Base-by-base conservation (phyloP, 2,888 invertebrate species). In the Stenchaetothrips biformis region DNA sequence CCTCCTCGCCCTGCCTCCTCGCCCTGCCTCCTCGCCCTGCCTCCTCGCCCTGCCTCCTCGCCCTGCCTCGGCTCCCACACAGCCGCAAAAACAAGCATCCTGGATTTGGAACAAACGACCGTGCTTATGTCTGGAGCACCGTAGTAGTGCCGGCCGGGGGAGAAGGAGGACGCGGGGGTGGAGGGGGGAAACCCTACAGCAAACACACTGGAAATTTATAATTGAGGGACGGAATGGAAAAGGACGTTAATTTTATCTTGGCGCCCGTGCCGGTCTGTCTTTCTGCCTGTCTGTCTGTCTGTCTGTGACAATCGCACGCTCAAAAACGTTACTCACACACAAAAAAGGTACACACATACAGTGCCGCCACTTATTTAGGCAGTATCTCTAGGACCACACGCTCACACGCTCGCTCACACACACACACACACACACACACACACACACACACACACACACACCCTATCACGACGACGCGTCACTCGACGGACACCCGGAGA, bases 71-170 rank as follows among this genome's bases (percentile, higher is more conserved):
- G 37, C 37, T 4, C 37, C 53, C 16, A 11, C 53, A 4, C 53
- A 18, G 25, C 67, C 67, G 25, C 67, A 74, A 74, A 74, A 74
- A 74, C 67, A 74, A 74, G 67, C 67, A 25, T 74, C 25, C 67
- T 74, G 67, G 67, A 74, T 74, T 74, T 74, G 67, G 67, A 21
- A 74, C 67, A 74, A 74, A 74, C 67, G 67, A 74, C 67, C 67
- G 25, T 25, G 67, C 21, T 74, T 74, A 74, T 74, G 67, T 74
- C 67, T 74, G 67, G 25, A 74, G 21, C 67, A 74, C 2, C 37
- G 37, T 37, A 37, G 37, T 37, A 4, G 37, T 37, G 37, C 37
- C 37, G 37, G 37, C 2, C 37, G 37, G 67, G 25, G 67, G n/a
- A 67, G 67, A 67, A 21, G 21, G 67, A 11, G 53, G 21, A 9